Percentiles rank a stretch among this genome's conserved stretches.
Evolutionary conservation across 2,797 vertebrate species (phyloP).

Genomic region (Alosa sapidissima): DNA sequence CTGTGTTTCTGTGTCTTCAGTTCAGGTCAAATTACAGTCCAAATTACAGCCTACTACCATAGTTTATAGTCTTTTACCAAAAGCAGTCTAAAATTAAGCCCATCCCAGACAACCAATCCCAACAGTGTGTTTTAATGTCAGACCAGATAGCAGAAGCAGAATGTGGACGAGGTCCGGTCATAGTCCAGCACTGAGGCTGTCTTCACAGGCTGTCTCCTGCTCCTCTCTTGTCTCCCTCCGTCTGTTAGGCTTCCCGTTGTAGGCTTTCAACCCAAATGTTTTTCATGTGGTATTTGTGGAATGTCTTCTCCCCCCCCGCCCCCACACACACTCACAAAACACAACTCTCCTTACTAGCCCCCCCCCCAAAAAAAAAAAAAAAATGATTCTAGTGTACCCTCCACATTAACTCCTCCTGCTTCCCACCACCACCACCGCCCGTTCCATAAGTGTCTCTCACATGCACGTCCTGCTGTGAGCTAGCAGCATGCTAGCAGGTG

Average conservation of each 20-base stretch:
- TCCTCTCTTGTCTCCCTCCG: slow-evolving; percentile 32
- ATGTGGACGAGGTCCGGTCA: neutral
- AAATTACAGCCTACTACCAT: neutral
- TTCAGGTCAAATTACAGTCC: neutral
- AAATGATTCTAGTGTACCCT: neutral
- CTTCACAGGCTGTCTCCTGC: neutral
- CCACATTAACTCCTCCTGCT: neutral
- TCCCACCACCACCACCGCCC: neutral
- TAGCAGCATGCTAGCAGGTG: slow-evolving; percentile 6
- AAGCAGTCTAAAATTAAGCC: neutral
- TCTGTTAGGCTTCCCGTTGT: slow-evolving; percentile 41
- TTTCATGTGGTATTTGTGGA: neutral
- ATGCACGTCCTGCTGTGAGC: neutral
- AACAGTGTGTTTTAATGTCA: neutral
- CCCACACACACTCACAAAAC: too few species aligned
- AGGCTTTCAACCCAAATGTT: neutral
- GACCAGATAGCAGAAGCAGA: neutral
- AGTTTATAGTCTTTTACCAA: neutral
- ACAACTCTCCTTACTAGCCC: neutral
- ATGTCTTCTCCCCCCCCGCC: slow-evolving; percentile 19
- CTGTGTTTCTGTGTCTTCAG: neutral
- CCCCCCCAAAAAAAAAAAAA: neutral
- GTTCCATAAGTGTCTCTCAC: neutral
- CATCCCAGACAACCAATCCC: neutral
- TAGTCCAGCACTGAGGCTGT: neutral